A percentile compares a stretch with the other conserved stretches of the same genome.
These are phyloP conservation scores for Atractosteus spatula DNA, from an alignment of 2,113 vertebrate species.

Conservation along the genomic window DNA sequence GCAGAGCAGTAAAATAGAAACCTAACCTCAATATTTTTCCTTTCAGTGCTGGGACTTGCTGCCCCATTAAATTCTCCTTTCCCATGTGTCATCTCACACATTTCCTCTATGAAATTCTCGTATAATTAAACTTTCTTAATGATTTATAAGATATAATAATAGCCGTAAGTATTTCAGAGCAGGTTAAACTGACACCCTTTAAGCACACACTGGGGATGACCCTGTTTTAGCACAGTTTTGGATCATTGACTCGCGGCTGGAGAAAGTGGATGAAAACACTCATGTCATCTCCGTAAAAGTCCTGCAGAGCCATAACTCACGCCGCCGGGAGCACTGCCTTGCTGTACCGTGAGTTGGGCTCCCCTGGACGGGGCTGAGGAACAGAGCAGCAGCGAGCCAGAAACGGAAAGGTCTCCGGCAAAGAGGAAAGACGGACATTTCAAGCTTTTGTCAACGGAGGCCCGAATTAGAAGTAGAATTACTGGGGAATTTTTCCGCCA, in stretches of 20 bases:
- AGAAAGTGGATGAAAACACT: constrained; percentile 39
- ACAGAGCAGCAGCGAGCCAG: constrained; percentile 41
- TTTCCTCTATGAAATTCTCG: constrained; percentile 71
- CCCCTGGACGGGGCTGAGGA: constrained; percentile 28
- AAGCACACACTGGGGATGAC: constrained; percentile 68
- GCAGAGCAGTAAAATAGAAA: constrained; percentile 73
- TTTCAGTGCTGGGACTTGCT: constrained; percentile 73
- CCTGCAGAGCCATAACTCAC: constrained; percentile 16
- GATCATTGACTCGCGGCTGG: constrained; percentile 65
- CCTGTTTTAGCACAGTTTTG: constrained; percentile 75
- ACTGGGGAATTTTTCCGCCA: too few species aligned
- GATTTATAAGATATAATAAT: constrained; percentile 82
- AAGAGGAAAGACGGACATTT: constrained; percentile 39
- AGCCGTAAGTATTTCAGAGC: constrained; percentile 72
- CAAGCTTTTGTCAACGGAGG: too few species aligned
- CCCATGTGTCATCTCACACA: constrained; percentile 73
- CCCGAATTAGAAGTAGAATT: too few species aligned
- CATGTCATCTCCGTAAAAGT: constrained; percentile 13
- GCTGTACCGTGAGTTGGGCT: not conserved
- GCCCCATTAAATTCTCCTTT: constrained; percentile 77
- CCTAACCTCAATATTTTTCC: constrained; percentile 77
- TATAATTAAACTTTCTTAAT: constrained; percentile 83
- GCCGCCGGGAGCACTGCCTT: not conserved
- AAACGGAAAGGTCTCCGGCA: constrained; percentile 32
- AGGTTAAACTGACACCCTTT: constrained; percentile 74